Evolutionary conservation across 2,888 invertebrate species (phyloP), one percentile per base, ranked within the genome.

Genomic region (Drosophila formosana): DNA sequence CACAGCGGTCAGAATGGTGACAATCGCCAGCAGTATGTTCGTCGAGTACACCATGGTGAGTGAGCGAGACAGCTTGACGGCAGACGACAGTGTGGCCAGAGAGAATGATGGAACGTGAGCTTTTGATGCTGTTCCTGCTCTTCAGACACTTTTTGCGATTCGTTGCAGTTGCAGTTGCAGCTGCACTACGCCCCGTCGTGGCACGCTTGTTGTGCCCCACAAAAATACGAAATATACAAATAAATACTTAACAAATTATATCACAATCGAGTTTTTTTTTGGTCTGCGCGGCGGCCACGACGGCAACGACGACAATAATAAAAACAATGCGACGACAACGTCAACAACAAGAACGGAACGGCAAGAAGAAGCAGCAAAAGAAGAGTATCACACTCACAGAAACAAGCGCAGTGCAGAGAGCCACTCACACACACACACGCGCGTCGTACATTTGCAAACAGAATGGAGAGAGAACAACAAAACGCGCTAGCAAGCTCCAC

Each of bases 191-290:
- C 32, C 43, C 66, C 75, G 78, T 65, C 78, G 75, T 75, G 75
- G 78, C 75, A 74, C 80, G 67, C 66, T 62, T 65, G 58, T 65
- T n/a, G 37, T 37, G 37, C n/a, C 78, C 64, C 37, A 37, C 11
- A 37, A n/a, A 45, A 74, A 74, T 57, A 74, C 58, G 72, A 75
- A 75, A 75, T 37, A 37, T 37, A 37, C 37, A 80, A 86, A 83
- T 82, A 80, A 88, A 84, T 88, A 86, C 87, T 88, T 88, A 88
- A 80, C 72, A 82, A 88, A 84, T 84, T 87, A 84, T 84, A 84
- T 84, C 84, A 84, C 84, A 84, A 76, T 84, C 63, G 50, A 72
- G 65, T 65, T 82, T 75, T 37, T 37, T 4, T 82, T 72, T 73
- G 64, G 69, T 73, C 51, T 66, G 70, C 60, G 76, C 72, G 63